Conservation (phyloP, 2,888 invertebrate genomes). For the Aspidapion aeneum region DNA sequence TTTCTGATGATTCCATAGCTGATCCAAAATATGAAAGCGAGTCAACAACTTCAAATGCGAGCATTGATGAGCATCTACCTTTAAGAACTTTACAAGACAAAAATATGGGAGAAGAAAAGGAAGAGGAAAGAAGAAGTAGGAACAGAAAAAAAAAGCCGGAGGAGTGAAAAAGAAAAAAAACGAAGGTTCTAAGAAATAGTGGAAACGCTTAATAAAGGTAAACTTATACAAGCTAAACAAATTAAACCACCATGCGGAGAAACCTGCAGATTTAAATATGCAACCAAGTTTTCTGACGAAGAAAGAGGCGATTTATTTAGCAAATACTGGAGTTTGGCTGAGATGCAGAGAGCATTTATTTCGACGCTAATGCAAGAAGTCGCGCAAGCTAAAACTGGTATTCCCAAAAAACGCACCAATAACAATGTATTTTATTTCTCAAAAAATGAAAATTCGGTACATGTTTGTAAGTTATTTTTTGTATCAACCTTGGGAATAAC, state of each 20-base stretch:
- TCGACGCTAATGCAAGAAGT: conserved; percentile 13
- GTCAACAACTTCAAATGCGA: not conserved
- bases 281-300: conserved; percentile 16
- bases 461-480: too few relatives aligned
- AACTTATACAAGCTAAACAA: too few relatives aligned
- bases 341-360: conserved; percentile 14
- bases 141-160: conserved; percentile 2
- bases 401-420: conserved; percentile 12
- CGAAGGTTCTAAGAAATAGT: too few relatives aligned
- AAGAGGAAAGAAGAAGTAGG: conserved; percentile 10
- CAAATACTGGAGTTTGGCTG: conserved; percentile 14
- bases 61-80: not conserved
- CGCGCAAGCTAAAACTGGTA: conserved; percentile 1
- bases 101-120: conserved; percentile 12
- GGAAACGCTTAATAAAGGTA: too few relatives aligned
- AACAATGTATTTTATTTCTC: too few relatives aligned
- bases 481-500: too few relatives aligned
- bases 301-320: conserved; percentile 13
- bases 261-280: conserved; percentile 15
- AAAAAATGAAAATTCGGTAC: too few relatives aligned
- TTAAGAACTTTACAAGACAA: too few relatives aligned
- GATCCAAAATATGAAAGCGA: conserved; percentile 1
- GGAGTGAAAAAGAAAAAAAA: too few relatives aligned
- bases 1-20: conserved; percentile 1
- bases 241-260: too few relatives aligned